A percentile compares a stretch with the other conserved stretches of the same genome.
These are phyloP conservation scores for Camponotus vicinus DNA, from an alignment of 1,140 invertebrate species.

Conservation along the genomic window DNA sequence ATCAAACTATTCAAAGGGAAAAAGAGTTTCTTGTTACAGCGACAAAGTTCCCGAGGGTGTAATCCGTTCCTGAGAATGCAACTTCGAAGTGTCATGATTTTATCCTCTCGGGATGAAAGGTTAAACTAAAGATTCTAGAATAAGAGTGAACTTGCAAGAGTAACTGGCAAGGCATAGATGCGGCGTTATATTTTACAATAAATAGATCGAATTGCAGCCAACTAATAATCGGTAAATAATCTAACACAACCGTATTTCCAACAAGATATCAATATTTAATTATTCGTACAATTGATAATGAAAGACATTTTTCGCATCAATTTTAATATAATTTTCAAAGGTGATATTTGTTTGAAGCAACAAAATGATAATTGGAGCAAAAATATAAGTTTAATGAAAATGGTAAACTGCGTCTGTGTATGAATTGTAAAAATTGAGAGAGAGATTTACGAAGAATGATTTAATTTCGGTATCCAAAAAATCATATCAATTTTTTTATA, in stretches of 20 bases:
- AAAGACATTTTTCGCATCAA: background rate
- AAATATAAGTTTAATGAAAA: background rate
- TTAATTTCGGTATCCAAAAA: no score
- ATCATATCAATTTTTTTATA: no score
- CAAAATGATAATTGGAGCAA: background rate
- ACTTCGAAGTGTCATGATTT: background rate
- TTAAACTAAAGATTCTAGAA: background rate
- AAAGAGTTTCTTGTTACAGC: background rate
- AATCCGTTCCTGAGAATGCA: conserved; percentile 8
- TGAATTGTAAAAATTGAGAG: no score
- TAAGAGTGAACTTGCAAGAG: background rate
- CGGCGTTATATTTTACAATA: background rate
- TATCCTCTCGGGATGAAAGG: background rate
- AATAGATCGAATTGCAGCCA: background rate
- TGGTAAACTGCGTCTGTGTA: background rate
- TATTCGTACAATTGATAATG: background rate
- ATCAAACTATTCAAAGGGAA: background rate
- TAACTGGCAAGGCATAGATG: background rate
- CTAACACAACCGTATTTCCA: background rate
- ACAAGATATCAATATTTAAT: background rate
- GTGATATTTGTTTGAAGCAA: background rate
- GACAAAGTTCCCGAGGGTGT: conserved; percentile 5
- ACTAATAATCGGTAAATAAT: background rate
- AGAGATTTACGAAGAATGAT: no score
- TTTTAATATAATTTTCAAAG: no score